phyloP scores from a whole-genome alignment of 2,113 vertebrate genomes.

The Calyptommatus sinebrachiatus region DNA sequence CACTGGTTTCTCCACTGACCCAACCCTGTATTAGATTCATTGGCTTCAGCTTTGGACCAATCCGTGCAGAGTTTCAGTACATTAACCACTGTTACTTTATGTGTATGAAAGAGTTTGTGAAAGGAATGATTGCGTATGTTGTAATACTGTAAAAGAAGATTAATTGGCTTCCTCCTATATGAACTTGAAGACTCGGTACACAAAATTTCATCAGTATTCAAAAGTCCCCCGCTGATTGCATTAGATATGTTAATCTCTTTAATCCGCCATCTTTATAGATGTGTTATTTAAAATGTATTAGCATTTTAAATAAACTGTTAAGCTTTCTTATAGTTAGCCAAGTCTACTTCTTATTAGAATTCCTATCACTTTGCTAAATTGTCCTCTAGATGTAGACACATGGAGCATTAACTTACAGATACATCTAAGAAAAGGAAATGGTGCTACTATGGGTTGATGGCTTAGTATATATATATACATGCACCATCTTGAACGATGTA shows the following conservation, averaged over 20 bases:
- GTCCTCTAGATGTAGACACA: background rate
- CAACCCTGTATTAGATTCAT: constrained; percentile 51
- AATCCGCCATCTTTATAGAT: constrained; percentile 35
- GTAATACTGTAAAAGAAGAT: constrained; percentile 37
- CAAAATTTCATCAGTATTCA: constrained; percentile 18
- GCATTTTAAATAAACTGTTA: constrained; percentile 12
- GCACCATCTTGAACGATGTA: background rate
- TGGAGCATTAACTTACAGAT: background rate
- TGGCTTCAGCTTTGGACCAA: constrained; percentile 67
- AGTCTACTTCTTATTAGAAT: constrained; percentile 16
- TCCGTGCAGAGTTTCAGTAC: constrained; percentile 34
- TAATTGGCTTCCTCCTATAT: constrained; percentile 29
- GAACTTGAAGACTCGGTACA: constrained; percentile 49
- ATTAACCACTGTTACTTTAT: constrained; percentile 51
- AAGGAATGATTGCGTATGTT: background rate
- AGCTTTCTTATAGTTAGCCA: constrained; percentile 34
- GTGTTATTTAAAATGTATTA: background rate
- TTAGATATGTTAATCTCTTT: constrained; percentile 41
- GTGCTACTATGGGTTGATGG: background rate
- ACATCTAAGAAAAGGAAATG: constrained; percentile 14
- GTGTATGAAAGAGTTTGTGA: constrained; percentile 5
- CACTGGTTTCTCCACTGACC: constrained; percentile 2
- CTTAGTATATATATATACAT: constrained; percentile 1
- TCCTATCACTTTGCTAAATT: constrained; percentile 17
- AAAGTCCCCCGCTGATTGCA: constrained; percentile 28